Percentiles rank a stretch among this genome's conserved stretches.
Evolutionary conservation across 2,797 vertebrate genomes (phyloP).

Genomic region (Spinus pinus): DNA sequence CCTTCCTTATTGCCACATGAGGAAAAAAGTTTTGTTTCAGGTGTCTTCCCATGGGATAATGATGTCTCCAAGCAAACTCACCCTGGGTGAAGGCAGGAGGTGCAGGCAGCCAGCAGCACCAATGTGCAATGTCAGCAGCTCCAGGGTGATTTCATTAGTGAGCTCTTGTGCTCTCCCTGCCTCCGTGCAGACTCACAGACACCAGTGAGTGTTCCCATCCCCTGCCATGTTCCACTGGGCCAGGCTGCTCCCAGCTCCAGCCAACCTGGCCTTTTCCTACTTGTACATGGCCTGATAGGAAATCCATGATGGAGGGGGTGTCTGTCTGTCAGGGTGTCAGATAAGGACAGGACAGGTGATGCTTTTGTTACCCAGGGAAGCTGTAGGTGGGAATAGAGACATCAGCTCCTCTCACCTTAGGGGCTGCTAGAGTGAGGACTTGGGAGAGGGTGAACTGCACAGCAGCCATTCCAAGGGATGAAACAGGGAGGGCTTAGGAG

Average conservation of each 20-base stretch:
- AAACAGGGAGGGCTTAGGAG: not conserved
- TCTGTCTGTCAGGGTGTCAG: not conserved
- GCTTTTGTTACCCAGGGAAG: not conserved
- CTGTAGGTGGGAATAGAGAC: not conserved
- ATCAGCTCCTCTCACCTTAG: fast-evolving
- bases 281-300: fast-evolving
- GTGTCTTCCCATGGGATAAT: not conserved
- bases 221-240: not conserved
- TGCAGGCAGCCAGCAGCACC: not conserved
- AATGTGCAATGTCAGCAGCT: not conserved
- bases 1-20: not conserved
- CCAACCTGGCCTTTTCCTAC: not conserved
- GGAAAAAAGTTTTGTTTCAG: not conserved
- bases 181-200: not conserved
- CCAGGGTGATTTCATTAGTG: fast-evolving
- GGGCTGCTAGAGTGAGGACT: not conserved
- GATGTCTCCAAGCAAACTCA: not conserved
- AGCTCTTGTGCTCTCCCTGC: not conserved
- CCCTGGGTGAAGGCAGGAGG: not conserved
- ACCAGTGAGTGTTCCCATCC: not conserved
- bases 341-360: not conserved
- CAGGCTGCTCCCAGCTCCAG: not conserved
- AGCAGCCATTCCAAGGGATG: not conserved
- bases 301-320: not conserved
- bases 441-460: not conserved